These are phyloP conservation scores for Trichonephila clavipes DNA, from an alignment of 1,140 invertebrate genomes.

Conservation along the genomic window DNA sequence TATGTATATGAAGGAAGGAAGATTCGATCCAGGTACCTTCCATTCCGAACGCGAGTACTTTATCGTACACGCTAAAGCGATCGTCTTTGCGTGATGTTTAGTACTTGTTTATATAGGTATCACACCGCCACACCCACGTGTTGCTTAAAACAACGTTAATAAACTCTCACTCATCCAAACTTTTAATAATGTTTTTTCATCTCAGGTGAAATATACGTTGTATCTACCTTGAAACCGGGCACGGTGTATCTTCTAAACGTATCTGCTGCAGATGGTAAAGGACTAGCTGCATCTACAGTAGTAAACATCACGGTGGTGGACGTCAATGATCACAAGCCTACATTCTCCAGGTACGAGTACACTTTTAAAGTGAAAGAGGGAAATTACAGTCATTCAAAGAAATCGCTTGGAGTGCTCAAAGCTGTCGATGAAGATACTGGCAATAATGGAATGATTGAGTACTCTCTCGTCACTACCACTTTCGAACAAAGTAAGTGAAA, in stretches of 20 bases:
- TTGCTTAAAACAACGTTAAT: too few species aligned
- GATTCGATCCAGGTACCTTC: too few species aligned
- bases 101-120: too few species aligned
- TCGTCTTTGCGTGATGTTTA: too few species aligned
- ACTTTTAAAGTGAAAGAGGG: slow-evolving; percentile 91
- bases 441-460: slow-evolving; percentile 81
- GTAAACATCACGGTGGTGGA: slow-evolving; percentile 88
- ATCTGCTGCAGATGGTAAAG: slow-evolving; percentile 88
- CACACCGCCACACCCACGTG: too few species aligned
- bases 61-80: too few species aligned
- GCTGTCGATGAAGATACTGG: slow-evolving; percentile 87
- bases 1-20: too few species aligned
- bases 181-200: slow-evolving; percentile 75
- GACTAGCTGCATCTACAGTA: slow-evolving; percentile 86
- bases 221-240: slow-evolving; percentile 88
- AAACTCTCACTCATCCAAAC: neutral
- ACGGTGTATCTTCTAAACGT: slow-evolving; percentile 89
- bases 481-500: slow-evolving; percentile 67
- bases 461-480: slow-evolving; percentile 79
- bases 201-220: slow-evolving; percentile 89
- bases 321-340: slow-evolving; percentile 92
- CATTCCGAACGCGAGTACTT: too few species aligned
- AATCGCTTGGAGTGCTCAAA: slow-evolving; percentile 84
- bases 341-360: slow-evolving; percentile 90
- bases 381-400: slow-evolving; percentile 82